phyloP scores from a whole-genome alignment of 1,140 invertebrate genomes.

The Mya arenaria region DNA sequence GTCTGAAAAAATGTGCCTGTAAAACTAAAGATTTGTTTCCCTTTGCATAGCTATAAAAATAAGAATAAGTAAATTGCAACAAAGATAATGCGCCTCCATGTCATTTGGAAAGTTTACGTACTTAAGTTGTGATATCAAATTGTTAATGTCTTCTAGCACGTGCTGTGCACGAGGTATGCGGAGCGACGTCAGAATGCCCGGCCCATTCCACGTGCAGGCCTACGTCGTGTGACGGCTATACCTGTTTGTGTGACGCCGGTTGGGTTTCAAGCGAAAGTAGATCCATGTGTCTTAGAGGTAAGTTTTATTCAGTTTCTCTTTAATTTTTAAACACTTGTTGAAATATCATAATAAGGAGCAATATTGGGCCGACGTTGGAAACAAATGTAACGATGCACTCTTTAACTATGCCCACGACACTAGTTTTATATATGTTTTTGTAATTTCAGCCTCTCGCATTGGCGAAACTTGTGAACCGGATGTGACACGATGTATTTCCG shows the following conservation, averaged over 20 bases:
- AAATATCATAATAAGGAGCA: not conserved
- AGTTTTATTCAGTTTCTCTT: not conserved
- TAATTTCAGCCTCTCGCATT: slow-evolving; percentile 25
- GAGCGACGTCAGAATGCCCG: not conserved
- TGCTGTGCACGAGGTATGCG: slow-evolving; percentile 41
- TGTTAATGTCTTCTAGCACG: no score
- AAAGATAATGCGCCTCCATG: no score
- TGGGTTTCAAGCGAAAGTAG: slow-evolving; percentile 36
- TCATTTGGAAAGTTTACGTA: no score
- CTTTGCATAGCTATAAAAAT: no score
- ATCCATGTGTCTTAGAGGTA: slow-evolving; percentile 35
- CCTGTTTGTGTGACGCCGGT: slow-evolving; percentile 40
- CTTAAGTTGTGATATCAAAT: no score
- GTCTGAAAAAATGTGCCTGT: no score
- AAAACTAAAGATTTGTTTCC: no score
- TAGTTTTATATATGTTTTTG: slow-evolving; percentile 1
- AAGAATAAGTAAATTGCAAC: no score
- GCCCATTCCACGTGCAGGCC: slow-evolving; percentile 26
- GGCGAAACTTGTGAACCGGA: slow-evolving; percentile 30
- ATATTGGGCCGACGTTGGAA: no score
- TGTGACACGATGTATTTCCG: slow-evolving; percentile 45
- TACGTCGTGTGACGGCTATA: slow-evolving; percentile 56
- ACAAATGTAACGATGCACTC: no score
- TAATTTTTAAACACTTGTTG: not conserved
- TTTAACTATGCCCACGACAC: no score